Evolutionary conservation across 2,888 invertebrate genomes (phyloP).

Genomic region (Luffia ferchaultella): DNA sequence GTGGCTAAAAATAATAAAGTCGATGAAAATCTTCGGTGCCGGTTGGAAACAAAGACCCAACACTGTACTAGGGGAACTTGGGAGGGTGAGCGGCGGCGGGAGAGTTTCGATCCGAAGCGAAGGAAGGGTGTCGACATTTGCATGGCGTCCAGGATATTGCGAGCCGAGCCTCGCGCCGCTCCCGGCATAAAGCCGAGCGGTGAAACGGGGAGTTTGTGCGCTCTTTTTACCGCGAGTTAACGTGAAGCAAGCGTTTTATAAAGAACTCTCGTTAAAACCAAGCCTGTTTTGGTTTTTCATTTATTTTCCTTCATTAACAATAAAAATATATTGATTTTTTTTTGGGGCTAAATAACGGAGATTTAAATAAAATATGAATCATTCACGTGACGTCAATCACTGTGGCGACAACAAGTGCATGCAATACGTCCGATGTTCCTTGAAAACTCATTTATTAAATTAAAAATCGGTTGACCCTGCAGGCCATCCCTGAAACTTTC

Average conservation of each 20-base stretch:
- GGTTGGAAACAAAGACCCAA: slow-evolving; percentile 2
- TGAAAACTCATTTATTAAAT: too few relatives aligned
- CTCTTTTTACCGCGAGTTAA: not conserved
- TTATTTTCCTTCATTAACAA: not conserved
- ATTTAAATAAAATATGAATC: not conserved
- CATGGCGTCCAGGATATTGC: slow-evolving; percentile 36
- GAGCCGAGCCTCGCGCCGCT: slow-evolving; percentile 14
- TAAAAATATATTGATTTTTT: not conserved
- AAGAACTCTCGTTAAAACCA: not conserved
- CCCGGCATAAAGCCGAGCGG: slow-evolving; percentile 4
- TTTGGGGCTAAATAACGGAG: not conserved
- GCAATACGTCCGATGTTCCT: too few relatives aligned
- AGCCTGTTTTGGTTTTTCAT: not conserved
- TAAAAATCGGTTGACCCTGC: too few relatives aligned
- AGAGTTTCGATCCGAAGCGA: not conserved
- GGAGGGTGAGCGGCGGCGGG: not conserved
- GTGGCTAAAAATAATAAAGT: not conserved
- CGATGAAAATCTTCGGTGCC: not conserved
- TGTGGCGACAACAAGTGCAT: too few relatives aligned
- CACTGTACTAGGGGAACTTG: too few relatives aligned
- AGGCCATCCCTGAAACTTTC: too few relatives aligned
- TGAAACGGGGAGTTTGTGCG: not conserved
- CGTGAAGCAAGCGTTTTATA: not conserved
- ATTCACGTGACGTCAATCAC: not conserved
- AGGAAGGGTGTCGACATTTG: slow-evolving; percentile 23